phyloP scores from a whole-genome alignment of 2,797 vertebrate species.

The Spheniscus humboldti region DNA sequence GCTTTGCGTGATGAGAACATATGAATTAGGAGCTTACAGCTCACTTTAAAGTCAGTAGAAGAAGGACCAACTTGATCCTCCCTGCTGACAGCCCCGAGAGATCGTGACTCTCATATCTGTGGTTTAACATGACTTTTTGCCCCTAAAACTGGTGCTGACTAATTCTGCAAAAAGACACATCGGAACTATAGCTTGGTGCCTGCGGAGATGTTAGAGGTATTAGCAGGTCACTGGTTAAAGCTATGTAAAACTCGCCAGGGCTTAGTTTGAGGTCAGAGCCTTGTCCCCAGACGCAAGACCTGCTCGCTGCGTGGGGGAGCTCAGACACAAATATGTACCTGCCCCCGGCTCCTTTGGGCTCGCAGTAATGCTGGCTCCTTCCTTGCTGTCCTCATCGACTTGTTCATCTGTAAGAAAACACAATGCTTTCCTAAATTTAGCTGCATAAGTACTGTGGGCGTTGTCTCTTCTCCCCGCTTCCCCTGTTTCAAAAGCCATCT shows the following conservation, averaged over 20 bases:
- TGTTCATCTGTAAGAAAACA: background rate
- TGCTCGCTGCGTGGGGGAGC: fast-evolving
- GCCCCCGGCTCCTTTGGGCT: background rate
- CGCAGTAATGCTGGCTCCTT: background rate
- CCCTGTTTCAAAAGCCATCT: conserved; percentile 6
- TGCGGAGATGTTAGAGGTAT: background rate
- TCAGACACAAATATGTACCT: background rate
- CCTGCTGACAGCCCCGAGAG: background rate
- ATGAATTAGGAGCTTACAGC: background rate
- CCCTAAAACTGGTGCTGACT: background rate
- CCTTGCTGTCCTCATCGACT: background rate
- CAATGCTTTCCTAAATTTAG: conserved; percentile 34
- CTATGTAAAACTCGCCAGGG: background rate
- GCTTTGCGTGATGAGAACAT: background rate
- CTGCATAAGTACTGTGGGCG: background rate
- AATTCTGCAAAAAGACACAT: background rate
- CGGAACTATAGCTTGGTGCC: background rate
- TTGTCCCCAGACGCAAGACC: background rate
- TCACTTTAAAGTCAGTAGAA: background rate
- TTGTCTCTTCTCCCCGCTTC: background rate
- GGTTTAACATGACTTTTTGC: background rate
- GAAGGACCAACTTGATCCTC: background rate
- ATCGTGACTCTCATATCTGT: background rate
- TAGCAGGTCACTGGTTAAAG: background rate
- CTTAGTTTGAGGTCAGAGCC: background rate